Percentiles rank a stretch among this genome's conserved stretches.
Conservation (phyloP, 2,888 invertebrate species). For the Gonocerus acuteangulatus region DNA sequence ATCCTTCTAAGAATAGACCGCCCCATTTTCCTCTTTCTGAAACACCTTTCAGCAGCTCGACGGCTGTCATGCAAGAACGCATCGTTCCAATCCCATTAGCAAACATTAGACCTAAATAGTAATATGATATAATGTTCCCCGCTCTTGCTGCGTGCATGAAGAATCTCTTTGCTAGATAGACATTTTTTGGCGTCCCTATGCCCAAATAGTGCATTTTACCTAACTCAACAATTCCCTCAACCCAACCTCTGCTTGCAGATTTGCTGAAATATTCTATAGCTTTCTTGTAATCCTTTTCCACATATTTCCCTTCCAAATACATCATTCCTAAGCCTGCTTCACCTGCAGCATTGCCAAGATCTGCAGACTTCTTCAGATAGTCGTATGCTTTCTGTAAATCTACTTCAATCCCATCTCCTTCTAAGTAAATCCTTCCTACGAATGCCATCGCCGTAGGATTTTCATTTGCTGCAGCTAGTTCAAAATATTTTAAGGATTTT, state of each 20-base stretch:
- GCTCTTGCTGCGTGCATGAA: constrained; percentile 95
- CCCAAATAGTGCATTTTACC: constrained; percentile 96
- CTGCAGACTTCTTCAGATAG: constrained; percentile 91
- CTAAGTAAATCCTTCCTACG: constrained; percentile 95
- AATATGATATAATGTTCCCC: constrained; percentile 92
- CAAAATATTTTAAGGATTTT: constrained; percentile 79
- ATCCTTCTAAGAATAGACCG: constrained; percentile 79
- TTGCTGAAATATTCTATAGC: constrained; percentile 84
- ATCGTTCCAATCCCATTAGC: constrained; percentile 92
- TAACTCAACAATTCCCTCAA: constrained; percentile 92
- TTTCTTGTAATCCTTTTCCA: constrained; percentile 71
- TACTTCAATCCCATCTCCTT: constrained; percentile 72
- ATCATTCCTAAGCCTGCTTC: constrained; percentile 93
- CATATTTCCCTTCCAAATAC: constrained; percentile 89
- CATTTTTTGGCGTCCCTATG: constrained; percentile 77
- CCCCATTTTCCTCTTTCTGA: constrained; percentile 94
- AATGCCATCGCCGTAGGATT: constrained; percentile 94
- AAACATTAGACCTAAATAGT: constrained; percentile 96
- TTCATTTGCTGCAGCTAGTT: constrained; percentile 87
- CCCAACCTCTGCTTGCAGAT: constrained; percentile 98
- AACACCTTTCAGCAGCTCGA: constrained; percentile 94
- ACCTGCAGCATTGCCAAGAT: constrained; percentile 90
- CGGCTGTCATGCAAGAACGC: constrained; percentile 87
- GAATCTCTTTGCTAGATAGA: constrained; percentile 91
- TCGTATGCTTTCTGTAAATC: constrained; percentile 80